Percentiles rank a stretch among this genome's conserved stretches.
These are phyloP conservation scores for Ictalurus punctatus DNA, from an alignment of 2,113 vertebrate species.

Conservation along the genomic window DNA sequence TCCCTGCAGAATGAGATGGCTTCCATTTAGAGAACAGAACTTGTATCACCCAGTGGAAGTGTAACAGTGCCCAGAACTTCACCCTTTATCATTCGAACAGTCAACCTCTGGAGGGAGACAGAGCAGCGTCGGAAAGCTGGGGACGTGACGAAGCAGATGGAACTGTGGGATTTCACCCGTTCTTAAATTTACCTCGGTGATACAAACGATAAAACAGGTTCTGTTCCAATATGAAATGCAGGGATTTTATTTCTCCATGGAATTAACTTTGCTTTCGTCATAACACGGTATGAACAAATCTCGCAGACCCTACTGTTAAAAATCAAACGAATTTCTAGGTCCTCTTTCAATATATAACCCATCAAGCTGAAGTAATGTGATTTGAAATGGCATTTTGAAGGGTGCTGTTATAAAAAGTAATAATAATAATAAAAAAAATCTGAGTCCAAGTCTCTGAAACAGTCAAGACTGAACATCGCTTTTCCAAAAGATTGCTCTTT, in stretches of 20 bases:
- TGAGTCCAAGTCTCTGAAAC: neutral
- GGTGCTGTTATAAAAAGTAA: neutral
- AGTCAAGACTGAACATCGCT: neutral
- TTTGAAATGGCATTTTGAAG: neutral
- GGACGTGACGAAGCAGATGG: neutral
- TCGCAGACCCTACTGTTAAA: neutral
- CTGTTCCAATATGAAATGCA: constrained; percentile 34
- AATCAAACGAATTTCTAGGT: neutral
- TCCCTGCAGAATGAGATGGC: too few relatives aligned
- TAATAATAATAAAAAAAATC: neutral
- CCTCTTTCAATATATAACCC: neutral
- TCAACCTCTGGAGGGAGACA: neutral
- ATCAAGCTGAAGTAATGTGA: neutral
- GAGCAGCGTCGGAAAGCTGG: neutral
- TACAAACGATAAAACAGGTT: neutral
- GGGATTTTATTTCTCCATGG: neutral
- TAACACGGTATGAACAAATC: neutral
- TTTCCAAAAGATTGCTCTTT: neutral
- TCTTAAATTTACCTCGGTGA: neutral
- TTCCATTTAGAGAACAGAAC: too few relatives aligned
- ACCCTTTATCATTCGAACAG: neutral
- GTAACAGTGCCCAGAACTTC: neutral
- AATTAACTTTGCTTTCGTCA: neutral
- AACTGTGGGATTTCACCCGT: neutral
- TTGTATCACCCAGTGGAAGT: neutral